Evolutionary conservation across 2,113 vertebrate genomes (phyloP), one percentile per base, ranked within the genome.

Genomic region (Tor tambroides): DNA sequence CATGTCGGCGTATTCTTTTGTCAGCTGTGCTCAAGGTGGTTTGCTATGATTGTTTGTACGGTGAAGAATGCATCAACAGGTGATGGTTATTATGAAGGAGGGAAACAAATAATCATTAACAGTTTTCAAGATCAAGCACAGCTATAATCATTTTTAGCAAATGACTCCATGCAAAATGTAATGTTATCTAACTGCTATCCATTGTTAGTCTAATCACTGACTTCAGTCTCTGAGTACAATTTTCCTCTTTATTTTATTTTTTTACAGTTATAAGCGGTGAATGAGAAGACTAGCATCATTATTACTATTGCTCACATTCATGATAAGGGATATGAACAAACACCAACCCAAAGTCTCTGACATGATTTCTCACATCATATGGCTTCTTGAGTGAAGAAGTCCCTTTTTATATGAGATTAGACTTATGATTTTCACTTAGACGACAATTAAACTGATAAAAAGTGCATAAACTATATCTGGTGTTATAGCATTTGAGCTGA

Each of bases 1-100:
- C 85, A 56, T 85, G 79, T 63, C 59, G 32, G 15, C 19, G 5
- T 69, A 83, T 88, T 89, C 72, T 83, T 84, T 89, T 87, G 88
- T 91, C 88, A 85, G 80, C 69, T 43, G 49, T 46, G 43, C 63
- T 76, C 51, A 21, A 49, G 15, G 75, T 86, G 67, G 43, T 83
- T 85, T 72, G 77, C 43, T 72, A 35, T 87, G 75, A 83, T 46
- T 84, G 72, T 28, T 49, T 87, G 69, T 82, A 10, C 23, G n/a
- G 75, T 72, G 56, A 23, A 72, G 30, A 84, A 83, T 41, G 35
- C n/a, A 77, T 61, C 82, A 82, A 43, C 46, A 49, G 49, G 71
- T 26, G 49, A 49, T 43, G 63, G 61, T 41, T 61, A 77, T 63
- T 21, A 79, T 1, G 23, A 67, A 14, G 30, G 26, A 17, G 32